Percentiles rank a stretch among this genome's conserved stretches.
Evolutionary conservation across 2,888 invertebrate species (phyloP).

Genomic region (Sminthurides aquaticus): DNA sequence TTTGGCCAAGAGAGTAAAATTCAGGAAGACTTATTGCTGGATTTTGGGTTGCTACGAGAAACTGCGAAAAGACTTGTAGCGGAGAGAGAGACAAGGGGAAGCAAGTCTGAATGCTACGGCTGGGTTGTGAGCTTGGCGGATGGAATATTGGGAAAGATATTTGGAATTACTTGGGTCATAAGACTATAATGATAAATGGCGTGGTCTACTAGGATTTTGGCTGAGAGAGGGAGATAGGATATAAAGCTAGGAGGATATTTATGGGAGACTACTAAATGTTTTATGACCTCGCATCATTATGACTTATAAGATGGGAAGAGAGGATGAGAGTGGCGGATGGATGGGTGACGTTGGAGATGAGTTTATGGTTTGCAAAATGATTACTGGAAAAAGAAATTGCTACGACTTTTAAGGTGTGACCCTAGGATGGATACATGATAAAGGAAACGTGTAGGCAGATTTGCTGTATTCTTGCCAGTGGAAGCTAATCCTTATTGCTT

Average conservation of each 20-base stretch:
- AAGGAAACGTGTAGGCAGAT: no score
- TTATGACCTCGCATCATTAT: constrained; percentile 43
- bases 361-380: not conserved
- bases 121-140: not conserved
- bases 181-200: constrained; percentile 7
- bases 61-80: no score
- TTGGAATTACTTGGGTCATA: constrained; percentile 1
- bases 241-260: constrained; percentile 41
- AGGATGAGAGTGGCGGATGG: not conserved
- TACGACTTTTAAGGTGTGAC: no score
- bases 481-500: no score
- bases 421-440: no score
- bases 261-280: constrained; percentile 43
- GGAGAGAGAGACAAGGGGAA: no score
- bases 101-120: no score
- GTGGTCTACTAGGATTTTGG: constrained; percentile 5
- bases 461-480: no score
- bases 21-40: no score
- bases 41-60: no score
- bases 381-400: not conserved
- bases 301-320: constrained; percentile 4
- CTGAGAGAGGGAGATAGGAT: constrained; percentile 8
- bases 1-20: no score
- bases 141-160: not conserved
- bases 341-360: constrained; percentile 1